Evolutionary conservation across 2,888 invertebrate species (phyloP), one percentile per base, ranked within the genome.

Genomic region (Petrolisthes cinctipes): DNA sequence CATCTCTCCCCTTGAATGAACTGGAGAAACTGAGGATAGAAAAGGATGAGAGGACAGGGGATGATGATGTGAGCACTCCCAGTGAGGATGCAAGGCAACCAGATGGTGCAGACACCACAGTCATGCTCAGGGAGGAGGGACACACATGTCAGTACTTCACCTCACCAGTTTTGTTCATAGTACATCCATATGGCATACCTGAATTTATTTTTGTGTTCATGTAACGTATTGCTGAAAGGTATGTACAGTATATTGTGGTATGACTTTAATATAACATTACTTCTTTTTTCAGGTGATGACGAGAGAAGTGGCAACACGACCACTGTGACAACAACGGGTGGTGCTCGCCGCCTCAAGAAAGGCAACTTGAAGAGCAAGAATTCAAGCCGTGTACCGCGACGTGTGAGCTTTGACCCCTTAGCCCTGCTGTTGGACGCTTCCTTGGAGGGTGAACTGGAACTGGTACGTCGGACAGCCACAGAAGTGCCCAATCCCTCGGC

Each of bases 391-490:
- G 92, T 91, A 71, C 91, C 92, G 51, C 91, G 98, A 91, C 94
- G 98, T 89, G 99, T 99, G 68, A 98, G 98, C 93, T 99, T 99
- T 92, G 99, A 99, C 94, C 99, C 99, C 37, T 94, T 99, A 92
- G 99, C 99, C 0, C 94, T 99, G 82, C 94, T 99, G 82, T 94
- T 99, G 92, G 99, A 99, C 93, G 99, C 99, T 79, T 98, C 99
- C 92, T 94, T 99, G 91, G 99, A 99, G 93, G 99, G 99, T 75
- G 99, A 99, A 93, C 94, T 99, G 92, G 99, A 99, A 92, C 94
- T 99, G 91, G 99, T 99, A 71, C 97, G 96, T 94, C 97, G 97
- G 93, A 98, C 98, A 82, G 98, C 99, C 89, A 95, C 86, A 82
- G 90, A 96, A 92, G 93, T 98, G 91, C 95, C 97, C 91, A 97